Percentiles rank a stretch among this genome's conserved stretches.
These are phyloP conservation scores for Furnarius figulus DNA, from an alignment of 2,113 vertebrate species.

Conservation along the genomic window DNA sequence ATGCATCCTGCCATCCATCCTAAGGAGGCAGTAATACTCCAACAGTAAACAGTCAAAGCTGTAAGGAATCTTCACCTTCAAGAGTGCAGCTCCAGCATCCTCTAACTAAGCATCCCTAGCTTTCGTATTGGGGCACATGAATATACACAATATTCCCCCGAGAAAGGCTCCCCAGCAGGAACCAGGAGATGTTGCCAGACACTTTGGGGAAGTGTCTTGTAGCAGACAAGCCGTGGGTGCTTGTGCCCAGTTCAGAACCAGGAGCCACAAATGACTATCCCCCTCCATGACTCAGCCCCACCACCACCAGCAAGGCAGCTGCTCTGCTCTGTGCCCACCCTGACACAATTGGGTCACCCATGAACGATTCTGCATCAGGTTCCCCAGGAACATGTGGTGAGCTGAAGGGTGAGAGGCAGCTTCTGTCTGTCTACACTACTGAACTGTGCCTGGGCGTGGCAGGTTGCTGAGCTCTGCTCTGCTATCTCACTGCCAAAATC, in stretches of 20 bases:
- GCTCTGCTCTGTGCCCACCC: background rate
- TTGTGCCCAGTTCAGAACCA: background rate
- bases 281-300: background rate
- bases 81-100: background rate
- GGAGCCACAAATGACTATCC: background rate
- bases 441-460: background rate
- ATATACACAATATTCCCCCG: background rate
- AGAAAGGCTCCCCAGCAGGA: background rate
- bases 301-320: background rate
- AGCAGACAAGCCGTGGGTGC: background rate
- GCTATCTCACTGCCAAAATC: background rate
- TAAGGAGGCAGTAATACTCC: background rate
- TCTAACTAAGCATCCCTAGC: background rate
- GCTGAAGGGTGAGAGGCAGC: conserved; percentile 25
- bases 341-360: conserved; percentile 42
- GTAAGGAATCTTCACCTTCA: background rate
- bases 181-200: background rate
- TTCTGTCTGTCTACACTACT: background rate
- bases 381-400: background rate
- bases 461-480: background rate
- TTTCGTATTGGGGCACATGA: background rate
- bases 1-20: background rate
- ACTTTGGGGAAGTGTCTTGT: background rate
- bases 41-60: background rate
- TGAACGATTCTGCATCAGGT: background rate